phyloP scores from a whole-genome alignment of 2,113 vertebrate species.

The Pteropus alecto region DNA sequence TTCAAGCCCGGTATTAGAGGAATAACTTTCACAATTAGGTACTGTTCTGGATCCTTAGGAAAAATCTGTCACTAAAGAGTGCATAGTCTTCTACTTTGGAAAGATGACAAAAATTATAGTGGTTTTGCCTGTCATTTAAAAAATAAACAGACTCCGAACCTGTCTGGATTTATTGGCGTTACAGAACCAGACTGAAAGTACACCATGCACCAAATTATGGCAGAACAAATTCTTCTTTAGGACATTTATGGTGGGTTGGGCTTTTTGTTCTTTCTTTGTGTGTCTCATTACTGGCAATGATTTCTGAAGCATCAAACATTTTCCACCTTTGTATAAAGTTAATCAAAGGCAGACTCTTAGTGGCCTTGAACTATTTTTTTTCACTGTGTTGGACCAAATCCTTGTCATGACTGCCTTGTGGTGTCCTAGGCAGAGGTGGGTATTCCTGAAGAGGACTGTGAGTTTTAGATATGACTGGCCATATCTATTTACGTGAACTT shows the following conservation, averaged over 20 bases:
- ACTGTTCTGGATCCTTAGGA: conserved; percentile 12
- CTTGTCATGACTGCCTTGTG: not conserved
- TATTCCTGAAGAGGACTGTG: not conserved
- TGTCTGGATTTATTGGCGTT: conserved; percentile 49
- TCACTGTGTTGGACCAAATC: not conserved
- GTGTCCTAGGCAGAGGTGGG: not conserved
- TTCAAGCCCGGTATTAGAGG: not conserved
- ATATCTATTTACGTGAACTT: not conserved
- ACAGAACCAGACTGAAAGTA: conserved; percentile 36
- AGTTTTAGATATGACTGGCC: not conserved
- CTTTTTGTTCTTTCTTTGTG: conserved; percentile 2
- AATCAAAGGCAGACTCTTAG: not conserved
- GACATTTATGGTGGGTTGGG: not conserved
- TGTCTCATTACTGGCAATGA: conserved; percentile 47
- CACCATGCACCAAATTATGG: conserved; percentile 28
- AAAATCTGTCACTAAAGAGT: conserved; percentile 19
- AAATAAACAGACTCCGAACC: conserved; percentile 58
- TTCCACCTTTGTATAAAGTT: conserved; percentile 37
- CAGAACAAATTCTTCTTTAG: conserved; percentile 55
- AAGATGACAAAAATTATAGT: conserved; percentile 55
- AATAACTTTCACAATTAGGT: not conserved
- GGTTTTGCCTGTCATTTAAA: conserved; percentile 65
- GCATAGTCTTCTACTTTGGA: conserved; percentile 50
- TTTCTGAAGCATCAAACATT: conserved; percentile 27
- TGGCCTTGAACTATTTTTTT: not conserved